A percentile compares a stretch with the other conserved stretches of the same genome.
These are phyloP conservation scores for Asobara japonica DNA, from an alignment of 1,140 invertebrate species.

Conservation along the genomic window DNA sequence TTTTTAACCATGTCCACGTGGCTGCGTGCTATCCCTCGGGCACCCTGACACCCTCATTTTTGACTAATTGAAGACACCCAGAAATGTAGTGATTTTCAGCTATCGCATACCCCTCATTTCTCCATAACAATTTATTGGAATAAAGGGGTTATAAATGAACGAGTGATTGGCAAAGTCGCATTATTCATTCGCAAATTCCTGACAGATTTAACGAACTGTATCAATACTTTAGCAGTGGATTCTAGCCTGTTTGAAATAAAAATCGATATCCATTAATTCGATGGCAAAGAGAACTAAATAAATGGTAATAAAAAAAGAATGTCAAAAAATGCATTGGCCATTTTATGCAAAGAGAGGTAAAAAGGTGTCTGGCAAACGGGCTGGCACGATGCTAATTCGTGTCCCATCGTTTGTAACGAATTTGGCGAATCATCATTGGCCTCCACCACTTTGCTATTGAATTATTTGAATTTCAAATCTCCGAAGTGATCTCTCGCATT, in stretches of 20 bases:
- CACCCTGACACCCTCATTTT: neutral
- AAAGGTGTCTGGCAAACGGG: neutral
- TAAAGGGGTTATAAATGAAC: neutral
- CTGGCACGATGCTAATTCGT: conserved; percentile 2
- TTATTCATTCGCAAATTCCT: conserved; percentile 2
- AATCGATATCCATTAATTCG: conserved; percentile 4
- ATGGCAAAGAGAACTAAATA: neutral
- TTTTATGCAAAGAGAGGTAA: neutral
- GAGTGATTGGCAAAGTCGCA: neutral
- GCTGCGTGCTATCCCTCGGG: neutral
- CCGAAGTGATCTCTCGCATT: neutral
- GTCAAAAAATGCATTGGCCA: neutral
- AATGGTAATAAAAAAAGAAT: neutral
- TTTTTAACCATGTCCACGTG: neutral
- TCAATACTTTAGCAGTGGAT: neutral
- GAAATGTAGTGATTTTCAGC: neutral
- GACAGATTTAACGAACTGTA: conserved; percentile 15
- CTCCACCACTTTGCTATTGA: neutral
- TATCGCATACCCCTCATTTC: neutral
- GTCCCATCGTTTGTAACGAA: conserved; percentile 5
- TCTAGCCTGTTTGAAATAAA: neutral
- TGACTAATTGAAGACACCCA: neutral
- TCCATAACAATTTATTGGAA: neutral
- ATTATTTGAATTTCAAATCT: conserved; percentile 12
- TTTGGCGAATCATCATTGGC: neutral